Conservation (phyloP, 2,888 invertebrate species). For the Thymelicus acteon region DNA sequence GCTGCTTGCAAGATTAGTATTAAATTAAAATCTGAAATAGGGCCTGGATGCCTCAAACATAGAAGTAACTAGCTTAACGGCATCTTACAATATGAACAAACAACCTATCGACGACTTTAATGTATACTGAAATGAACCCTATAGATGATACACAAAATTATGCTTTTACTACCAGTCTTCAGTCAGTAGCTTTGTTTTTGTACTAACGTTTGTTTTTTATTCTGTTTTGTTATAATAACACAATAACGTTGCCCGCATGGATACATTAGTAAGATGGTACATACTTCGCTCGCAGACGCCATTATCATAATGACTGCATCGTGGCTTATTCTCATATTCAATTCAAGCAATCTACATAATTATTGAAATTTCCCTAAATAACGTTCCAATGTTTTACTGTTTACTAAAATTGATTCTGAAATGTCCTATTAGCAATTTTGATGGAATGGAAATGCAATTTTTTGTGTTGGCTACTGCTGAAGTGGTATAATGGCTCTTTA, state of each 20-base stretch:
- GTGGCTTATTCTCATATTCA: constrained; percentile 32
- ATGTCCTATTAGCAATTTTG: constrained; percentile 3
- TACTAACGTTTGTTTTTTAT: not conserved
- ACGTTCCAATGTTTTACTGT: constrained; percentile 11
- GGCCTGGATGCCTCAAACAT: too few relatives aligned
- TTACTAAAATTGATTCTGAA: constrained; percentile 21
- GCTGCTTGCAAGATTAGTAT: too few relatives aligned
- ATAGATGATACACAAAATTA: too few relatives aligned
- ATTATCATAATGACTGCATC: constrained; percentile 35
- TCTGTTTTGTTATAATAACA: not conserved
- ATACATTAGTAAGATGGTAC: constrained; percentile 21
- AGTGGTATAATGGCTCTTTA: not conserved
- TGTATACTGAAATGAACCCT: too few relatives aligned
- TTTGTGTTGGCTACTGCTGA: not conserved
- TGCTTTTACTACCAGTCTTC: too few relatives aligned
- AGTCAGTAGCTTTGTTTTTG: too few relatives aligned
- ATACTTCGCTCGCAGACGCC: constrained; percentile 10
- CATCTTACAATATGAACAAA: too few relatives aligned
- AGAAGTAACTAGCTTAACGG: too few relatives aligned
- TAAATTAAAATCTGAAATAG: too few relatives aligned
- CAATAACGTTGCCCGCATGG: not conserved
- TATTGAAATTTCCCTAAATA: constrained; percentile 34
- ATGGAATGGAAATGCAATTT: constrained; percentile 11
- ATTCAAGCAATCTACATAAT: constrained; percentile 34
- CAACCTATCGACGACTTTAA: too few relatives aligned